Evolutionary conservation across 37 sponge, comb jelly and placozoan genomes (phyloP).

Genomic region (Crambe crambe): DNA sequence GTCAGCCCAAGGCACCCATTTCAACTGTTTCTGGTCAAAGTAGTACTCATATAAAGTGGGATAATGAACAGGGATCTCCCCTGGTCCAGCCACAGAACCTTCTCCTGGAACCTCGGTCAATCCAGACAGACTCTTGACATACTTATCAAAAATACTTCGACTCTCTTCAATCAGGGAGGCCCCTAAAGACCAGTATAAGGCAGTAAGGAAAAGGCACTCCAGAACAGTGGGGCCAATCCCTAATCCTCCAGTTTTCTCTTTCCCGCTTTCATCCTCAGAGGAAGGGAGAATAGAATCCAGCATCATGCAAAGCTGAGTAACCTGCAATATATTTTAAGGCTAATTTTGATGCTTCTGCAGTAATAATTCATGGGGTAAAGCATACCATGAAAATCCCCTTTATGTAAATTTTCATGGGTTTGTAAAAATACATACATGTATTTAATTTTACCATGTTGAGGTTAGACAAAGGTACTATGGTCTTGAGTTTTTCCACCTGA

Average conservation of each 20-base stretch:
- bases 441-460: slow-evolving; percentile 76
- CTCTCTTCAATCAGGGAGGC: slow-evolving; percentile 93
- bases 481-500: slow-evolving; percentile 86
- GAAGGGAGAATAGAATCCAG: slow-evolving; percentile 86
- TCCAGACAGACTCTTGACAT: slow-evolving; percentile 80
- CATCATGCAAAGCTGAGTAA: slow-evolving; percentile 83
- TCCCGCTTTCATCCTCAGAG: slow-evolving; percentile 35
- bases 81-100: slow-evolving; percentile 68
- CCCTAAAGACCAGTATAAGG: slow-evolving; percentile 95
- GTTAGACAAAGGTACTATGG: slow-evolving; percentile 92
- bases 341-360: too few relatives aligned
- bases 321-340: slow-evolving; percentile 39
- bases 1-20: slow-evolving; percentile 94
- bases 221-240: slow-evolving; percentile 57
- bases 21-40: slow-evolving; percentile 61
- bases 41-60: slow-evolving; percentile 95
- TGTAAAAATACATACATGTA: not conserved
- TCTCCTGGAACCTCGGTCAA: slow-evolving; percentile 72
- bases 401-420: not conserved
- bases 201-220: slow-evolving; percentile 84
- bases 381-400: too few relatives aligned
- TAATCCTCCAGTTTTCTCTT: slow-evolving; percentile 58
- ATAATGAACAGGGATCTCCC: slow-evolving; percentile 82
- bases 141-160: slow-evolving; percentile 86
- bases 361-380: too few relatives aligned